Conservation (phyloP, 2,113 vertebrate species). For the Aegithalos caudatus region DNA sequence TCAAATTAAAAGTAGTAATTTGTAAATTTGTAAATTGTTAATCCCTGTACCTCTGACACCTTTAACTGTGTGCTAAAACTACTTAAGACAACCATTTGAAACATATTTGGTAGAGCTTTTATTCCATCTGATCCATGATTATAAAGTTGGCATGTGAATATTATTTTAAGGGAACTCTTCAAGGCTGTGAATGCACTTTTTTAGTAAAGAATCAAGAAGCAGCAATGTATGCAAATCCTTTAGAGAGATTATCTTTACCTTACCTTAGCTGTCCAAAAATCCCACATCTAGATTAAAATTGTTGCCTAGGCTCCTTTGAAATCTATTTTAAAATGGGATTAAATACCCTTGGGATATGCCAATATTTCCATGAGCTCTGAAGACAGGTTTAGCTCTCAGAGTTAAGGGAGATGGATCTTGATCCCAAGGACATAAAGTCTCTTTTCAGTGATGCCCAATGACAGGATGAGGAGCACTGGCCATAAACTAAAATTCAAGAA, state of each 20-base stretch:
- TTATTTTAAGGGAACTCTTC: background rate
- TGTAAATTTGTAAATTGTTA: background rate
- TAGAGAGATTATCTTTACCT: background rate
- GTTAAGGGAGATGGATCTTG: background rate
- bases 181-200: background rate
- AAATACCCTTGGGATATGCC: background rate
- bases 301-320: background rate
- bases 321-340: background rate
- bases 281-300: background rate
- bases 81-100: background rate
- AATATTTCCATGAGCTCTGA: background rate
- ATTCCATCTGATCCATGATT: background rate
- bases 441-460: background rate
- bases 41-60: background rate
- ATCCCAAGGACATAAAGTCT: background rate
- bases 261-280: background rate
- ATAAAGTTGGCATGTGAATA: background rate
- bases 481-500: background rate
- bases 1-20: background rate
- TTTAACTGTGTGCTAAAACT: background rate
- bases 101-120: background rate
- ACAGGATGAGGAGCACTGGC: fast-evolving
- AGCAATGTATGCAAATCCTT: background rate
- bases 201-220: background rate
- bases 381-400: background rate